Evolutionary conservation across 1,140 invertebrate species (phyloP), one percentile per base, ranked within the genome.

Genomic region (Colletes latitarsis): DNA sequence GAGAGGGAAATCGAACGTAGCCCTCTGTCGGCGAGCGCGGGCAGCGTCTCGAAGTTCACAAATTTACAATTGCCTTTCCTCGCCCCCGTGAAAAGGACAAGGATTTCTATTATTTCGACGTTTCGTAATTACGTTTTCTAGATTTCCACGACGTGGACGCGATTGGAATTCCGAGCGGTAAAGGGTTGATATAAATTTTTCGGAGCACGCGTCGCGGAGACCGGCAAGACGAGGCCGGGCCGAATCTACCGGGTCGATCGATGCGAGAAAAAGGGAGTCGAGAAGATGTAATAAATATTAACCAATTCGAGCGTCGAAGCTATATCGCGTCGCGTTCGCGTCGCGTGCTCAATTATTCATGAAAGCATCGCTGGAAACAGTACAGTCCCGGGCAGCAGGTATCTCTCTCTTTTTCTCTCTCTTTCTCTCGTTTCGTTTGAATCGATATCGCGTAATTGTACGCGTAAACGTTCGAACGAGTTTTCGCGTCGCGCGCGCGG

Each of bases 261-360:
- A 72, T 19, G n/a, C 0, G n/a, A 63, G 49, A 63, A 72, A 71
- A 71, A 53, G 67, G 6, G 30, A 41, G 43, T 43, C 46, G 0
- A 39, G 41, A 72, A 73, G 69, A 52, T 57, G 77, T 2, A 21
- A 73, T 79, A 79, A 78, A 79, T 73, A 64, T 79, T 79, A 73
- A 79, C 49, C 58, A 19, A 71, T 72, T 64, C 19, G 58, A 69
- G 49, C 49, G 60, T 41, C 19, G 57, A 39, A 53, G 69, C 49
- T 78, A 46, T 72, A 72, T 78, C 58, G 76, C 76, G 69, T 72
- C 58, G 58, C 39, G n/a, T 69, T 72, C 68, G 76, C 68, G 77
- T 62, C 57, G 49, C 39, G 9, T 68, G 69, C 69, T 78, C 68
- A 64, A 78, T 78, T 78, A 78, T 79, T 79, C 60, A 64, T 79